Evolutionary conservation across 2,888 invertebrate genomes (phyloP).

Genomic region (Rosalia funebris): DNA sequence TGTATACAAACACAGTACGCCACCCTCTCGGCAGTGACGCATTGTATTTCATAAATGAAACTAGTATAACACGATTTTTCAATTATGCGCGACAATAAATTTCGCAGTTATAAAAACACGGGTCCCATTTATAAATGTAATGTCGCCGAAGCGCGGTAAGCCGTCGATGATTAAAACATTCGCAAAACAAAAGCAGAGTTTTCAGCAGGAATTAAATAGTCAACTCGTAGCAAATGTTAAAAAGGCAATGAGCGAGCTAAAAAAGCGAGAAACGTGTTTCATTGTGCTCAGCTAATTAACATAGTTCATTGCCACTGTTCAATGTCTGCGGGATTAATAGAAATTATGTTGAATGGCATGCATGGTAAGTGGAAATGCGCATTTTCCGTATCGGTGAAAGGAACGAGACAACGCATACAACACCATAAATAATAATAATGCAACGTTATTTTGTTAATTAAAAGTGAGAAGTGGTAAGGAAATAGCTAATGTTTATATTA

Average conservation of each 20-base stretch:
- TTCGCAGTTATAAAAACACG: neutral
- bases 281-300: slow-evolving; percentile 51
- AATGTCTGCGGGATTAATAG: slow-evolving; percentile 32
- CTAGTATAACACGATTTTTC: too few species aligned
- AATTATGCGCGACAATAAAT: too few species aligned
- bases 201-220: slow-evolving; percentile 20
- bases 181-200: slow-evolving; percentile 3
- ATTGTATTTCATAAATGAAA: too few species aligned
- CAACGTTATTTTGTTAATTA: too few species aligned
- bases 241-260: slow-evolving; percentile 30
- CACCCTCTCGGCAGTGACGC: too few species aligned
- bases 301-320: slow-evolving; percentile 51
- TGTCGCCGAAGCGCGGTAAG: neutral
- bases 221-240: slow-evolving; percentile 20
- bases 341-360: slow-evolving; percentile 19
- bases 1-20: too few species aligned
- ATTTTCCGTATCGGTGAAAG: too few species aligned
- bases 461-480: too few species aligned
- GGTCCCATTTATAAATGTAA: neutral
- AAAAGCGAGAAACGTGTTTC: slow-evolving; percentile 47
- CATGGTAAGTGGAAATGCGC: too few species aligned
- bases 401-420: too few species aligned
- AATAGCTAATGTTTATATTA: too few species aligned
- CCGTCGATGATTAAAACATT: neutral
- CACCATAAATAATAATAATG: too few species aligned